A percentile compares a stretch with the other conserved stretches of the same genome.
Evolutionary conservation across 2,888 invertebrate species (phyloP).

Genomic region (Calliphora vomitoria): DNA sequence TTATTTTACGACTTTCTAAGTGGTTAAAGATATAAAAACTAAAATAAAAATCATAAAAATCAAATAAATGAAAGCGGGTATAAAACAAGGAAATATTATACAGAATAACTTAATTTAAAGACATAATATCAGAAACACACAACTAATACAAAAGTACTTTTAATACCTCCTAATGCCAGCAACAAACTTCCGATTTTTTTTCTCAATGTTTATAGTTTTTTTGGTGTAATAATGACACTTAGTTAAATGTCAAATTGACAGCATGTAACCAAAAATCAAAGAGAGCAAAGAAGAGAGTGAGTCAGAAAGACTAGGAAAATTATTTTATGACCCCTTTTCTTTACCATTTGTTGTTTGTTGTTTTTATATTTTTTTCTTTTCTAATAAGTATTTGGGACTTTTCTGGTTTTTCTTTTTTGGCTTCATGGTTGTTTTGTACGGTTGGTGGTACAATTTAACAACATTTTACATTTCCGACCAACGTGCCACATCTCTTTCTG

Average conservation of each 20-base stretch:
- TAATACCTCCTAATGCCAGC: not conserved
- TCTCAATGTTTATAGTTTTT: constrained; percentile 33
- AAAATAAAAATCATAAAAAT: constrained; percentile 62
- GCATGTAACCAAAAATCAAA: constrained; percentile 29
- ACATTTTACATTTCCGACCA: constrained; percentile 45
- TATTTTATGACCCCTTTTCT: constrained; percentile 56
- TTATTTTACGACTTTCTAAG: constrained; percentile 83
- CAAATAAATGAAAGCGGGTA: constrained; percentile 42
- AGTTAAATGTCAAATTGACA: constrained; percentile 80
- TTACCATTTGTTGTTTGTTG: not conserved
- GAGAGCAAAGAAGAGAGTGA: not conserved
- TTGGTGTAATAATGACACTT: constrained; percentile 78
- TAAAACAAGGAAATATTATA: constrained; percentile 21
- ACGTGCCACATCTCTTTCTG: constrained; percentile 28
- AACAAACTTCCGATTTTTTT: constrained; percentile 65
- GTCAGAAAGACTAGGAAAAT: not conserved
- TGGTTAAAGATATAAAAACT: constrained; percentile 73
- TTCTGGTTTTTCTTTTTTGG: constrained; percentile 6
- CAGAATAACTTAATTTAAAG: constrained; percentile 63
- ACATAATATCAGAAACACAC: not conserved
- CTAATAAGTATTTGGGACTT: constrained; percentile 4
- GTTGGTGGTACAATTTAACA: constrained; percentile 49
- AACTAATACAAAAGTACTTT: not conserved
- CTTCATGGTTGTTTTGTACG: constrained; percentile 35
- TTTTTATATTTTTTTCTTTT: not conserved